phyloP scores from a whole-genome alignment of 2,113 vertebrate genomes.

The Atherinomorus stipes region DNA sequence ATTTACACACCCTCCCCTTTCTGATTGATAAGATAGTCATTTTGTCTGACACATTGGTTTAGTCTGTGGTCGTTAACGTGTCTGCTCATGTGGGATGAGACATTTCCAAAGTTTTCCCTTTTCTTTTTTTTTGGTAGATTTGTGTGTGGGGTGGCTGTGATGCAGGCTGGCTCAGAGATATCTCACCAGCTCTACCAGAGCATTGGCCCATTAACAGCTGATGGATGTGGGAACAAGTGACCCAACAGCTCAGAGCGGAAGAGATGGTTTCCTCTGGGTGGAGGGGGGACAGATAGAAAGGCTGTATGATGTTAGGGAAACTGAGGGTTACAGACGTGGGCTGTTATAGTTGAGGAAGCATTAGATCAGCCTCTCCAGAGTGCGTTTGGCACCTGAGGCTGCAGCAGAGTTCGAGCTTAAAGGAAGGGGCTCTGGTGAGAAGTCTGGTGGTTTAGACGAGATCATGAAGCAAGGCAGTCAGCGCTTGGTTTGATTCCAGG shows the following conservation, averaged over 20 bases:
- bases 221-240: slow-evolving; percentile 81
- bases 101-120: not conserved
- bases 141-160: slow-evolving; percentile 17
- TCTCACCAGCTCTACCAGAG: slow-evolving; percentile 48
- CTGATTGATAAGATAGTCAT: slow-evolving; percentile 45
- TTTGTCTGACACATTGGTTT: slow-evolving; percentile 39
- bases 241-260: slow-evolving; percentile 72
- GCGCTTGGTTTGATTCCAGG: slow-evolving; percentile 31
- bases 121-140: slow-evolving; percentile 25
- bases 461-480: slow-evolving; percentile 43
- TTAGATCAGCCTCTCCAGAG: slow-evolving; percentile 77
- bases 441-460: slow-evolving; percentile 41
- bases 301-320: slow-evolving; percentile 37
- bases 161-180: slow-evolving; percentile 35
- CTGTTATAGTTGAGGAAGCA: slow-evolving; percentile 73
- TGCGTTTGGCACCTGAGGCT: slow-evolving; percentile 71
- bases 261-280: slow-evolving; percentile 74
- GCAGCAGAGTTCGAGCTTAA: slow-evolving; percentile 42
- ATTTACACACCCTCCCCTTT: slow-evolving; percentile 9
- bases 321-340: slow-evolving; percentile 53
- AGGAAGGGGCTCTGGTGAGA: slow-evolving; percentile 38
- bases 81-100: slow-evolving; percentile 32
- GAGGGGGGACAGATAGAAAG: slow-evolving; percentile 52
- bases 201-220: slow-evolving; percentile 78
- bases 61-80: slow-evolving; percentile 46